These are phyloP conservation scores for Mayetiola destructor DNA, from an alignment of 2,888 invertebrate species.

Conservation along the genomic window DNA sequence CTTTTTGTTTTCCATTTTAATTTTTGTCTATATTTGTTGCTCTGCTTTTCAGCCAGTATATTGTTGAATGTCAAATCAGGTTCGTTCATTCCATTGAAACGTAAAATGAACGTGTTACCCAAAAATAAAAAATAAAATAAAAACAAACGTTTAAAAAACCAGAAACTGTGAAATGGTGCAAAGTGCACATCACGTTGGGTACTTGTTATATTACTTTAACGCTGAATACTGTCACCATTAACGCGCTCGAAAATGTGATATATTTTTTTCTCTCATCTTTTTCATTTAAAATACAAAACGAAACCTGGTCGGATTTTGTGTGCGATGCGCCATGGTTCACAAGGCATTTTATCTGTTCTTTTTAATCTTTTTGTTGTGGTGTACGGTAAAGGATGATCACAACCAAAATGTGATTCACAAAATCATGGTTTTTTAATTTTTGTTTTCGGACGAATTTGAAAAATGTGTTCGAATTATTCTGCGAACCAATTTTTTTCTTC, in stretches of 20 bases:
- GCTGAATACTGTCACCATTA: background rate
- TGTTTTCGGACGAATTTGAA: no score
- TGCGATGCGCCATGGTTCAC: background rate
- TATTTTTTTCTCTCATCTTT: no score
- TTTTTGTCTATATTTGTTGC: no score
- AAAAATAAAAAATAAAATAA: background rate
- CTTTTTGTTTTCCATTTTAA: background rate
- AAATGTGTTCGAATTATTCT: no score
- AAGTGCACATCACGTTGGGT: slow-evolving; percentile 7
- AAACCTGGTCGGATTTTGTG: background rate
- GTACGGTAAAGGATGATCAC: no score
- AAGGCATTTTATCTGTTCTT: slow-evolving; percentile 7
- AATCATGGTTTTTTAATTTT: background rate
- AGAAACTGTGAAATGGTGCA: background rate
- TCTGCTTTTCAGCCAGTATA: no score
- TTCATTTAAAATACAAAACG: no score
- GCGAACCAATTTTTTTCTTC: no score
- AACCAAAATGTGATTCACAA: background rate
- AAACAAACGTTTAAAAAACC: background rate
- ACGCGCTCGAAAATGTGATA: slow-evolving; percentile 3
- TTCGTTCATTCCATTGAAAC: no score
- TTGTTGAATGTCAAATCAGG: no score
- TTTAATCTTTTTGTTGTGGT: background rate
- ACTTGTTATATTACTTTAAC: background rate
- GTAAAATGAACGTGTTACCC: background rate